Conservation (phyloP, 1,140 invertebrate species). For the Scaptomyza hsui region DNA sequence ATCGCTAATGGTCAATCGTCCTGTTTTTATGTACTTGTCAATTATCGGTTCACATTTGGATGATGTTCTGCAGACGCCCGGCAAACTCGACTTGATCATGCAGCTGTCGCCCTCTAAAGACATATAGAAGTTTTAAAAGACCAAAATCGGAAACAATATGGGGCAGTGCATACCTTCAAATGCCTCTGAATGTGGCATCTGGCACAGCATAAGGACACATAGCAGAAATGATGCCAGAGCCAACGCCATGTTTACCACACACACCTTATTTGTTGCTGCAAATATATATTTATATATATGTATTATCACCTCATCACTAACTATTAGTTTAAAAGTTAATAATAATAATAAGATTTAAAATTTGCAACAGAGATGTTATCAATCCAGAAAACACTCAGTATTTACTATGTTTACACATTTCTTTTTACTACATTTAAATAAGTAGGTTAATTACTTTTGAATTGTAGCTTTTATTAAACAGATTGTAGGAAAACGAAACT, state of each 20-base stretch:
- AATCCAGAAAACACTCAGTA: not conserved
- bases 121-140: too few species aligned
- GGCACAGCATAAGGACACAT: constrained; percentile 10
- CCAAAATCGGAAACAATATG: not conserved
- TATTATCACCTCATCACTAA: too few species aligned
- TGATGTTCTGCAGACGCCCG: constrained; percentile 44
- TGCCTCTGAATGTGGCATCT: constrained; percentile 15
- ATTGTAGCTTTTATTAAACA: constrained; percentile 2
- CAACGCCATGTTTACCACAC: constrained; percentile 3
- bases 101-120: constrained; percentile 56
- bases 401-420: not conserved
- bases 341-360: too few species aligned
- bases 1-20: constrained; percentile 19
- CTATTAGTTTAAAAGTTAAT: too few species aligned
- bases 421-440: not conserved
- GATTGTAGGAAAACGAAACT: constrained; percentile 7
- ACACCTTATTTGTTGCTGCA: not conserved
- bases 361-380: not conserved
- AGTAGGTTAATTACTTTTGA: constrained; percentile 29
- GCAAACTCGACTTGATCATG: constrained; percentile 22
- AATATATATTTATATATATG: not conserved
- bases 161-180: constrained; percentile 23
- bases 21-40: constrained; percentile 50
- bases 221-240: not conserved
- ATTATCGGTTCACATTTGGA: constrained; percentile 49